Evolutionary conservation across 2,888 invertebrate genomes (phyloP).

Genomic region (Sycophila texana): DNA sequence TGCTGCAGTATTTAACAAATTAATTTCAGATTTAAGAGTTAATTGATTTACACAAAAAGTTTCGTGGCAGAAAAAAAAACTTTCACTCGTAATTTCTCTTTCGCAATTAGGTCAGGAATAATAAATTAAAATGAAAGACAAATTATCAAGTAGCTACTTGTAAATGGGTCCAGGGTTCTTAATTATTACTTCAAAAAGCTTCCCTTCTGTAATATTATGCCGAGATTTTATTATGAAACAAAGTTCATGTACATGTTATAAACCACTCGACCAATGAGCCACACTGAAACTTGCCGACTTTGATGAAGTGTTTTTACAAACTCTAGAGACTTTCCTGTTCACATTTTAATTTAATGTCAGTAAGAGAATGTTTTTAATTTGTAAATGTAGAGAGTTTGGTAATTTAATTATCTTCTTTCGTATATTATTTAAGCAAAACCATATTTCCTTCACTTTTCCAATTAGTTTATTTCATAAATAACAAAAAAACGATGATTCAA

Average conservation of each 20-base stretch:
- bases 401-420: constrained; percentile 41
- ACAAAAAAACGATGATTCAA: no score
- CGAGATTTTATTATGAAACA: constrained; percentile 23
- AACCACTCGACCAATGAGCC: constrained; percentile 41
- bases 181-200: constrained; percentile 39
- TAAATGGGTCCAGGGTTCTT: constrained; percentile 8
- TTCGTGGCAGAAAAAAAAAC: no score
- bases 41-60: no score
- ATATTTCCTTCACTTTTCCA: no score
- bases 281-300: constrained; percentile 42
- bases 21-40: no score
- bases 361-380: constrained; percentile 44
- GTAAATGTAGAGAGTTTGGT: constrained; percentile 34
- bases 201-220: constrained; percentile 34
- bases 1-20: no score
- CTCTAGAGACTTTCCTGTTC: constrained; percentile 19
- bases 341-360: no score
- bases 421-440: no score
- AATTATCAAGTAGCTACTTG: background rate
- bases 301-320: constrained; percentile 55
- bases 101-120: no score
- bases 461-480: no score
- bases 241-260: constrained; percentile 9
- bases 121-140: no score
- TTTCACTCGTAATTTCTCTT: no score